Evolutionary conservation across 35 echinoderm and acorn worm genomes (phyloP), one percentile per base, ranked within the genome.

Genomic region (Diadema setosum): DNA sequence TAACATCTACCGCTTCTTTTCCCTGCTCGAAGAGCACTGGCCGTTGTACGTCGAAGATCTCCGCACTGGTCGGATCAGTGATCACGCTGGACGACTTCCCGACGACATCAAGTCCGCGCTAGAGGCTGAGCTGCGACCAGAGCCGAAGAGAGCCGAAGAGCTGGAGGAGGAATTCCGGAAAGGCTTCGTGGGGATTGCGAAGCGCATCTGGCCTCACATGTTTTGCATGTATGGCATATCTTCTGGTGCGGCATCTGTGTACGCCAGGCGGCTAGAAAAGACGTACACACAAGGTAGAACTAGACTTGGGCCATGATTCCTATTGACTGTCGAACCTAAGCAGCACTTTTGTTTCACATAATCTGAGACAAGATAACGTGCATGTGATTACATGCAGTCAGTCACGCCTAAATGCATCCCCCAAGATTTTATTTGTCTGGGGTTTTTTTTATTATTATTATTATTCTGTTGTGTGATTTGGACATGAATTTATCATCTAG

Each of bases 101-200:
- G 17, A 6, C 5, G 85, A 80, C 33, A 17, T 80, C 15, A 40
- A 48, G 39, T 17, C 9, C 26, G 69, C 63, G 2, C 69, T 87
- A 70, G 26, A 87, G 26, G 25, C 64, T 21, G 65, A 87, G 45
- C 65, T 87, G 1, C 16, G 27, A 12, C 85, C 85, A 39, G 45
- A 46, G 9, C 87, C 87, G 1, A 37, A 82, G 11, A 80, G 87
- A 60, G 87, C 87, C 5, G 74, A 7, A 12, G 87, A 89, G 24
- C 52, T 89, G 16, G 56, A 61, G 24, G 23, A 26, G 32, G 87
- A 89, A 58, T 89, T 89, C 40, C 55, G 45, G 55, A 89, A 89
- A 42, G 87, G 87, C 45, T 89, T 89, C 36, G 73, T 70, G 5
- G 87, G 76, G 20, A 89, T 89, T 44, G 75, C 75, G 40, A 80